Percentiles rank a stretch among this genome's conserved stretches.
These are phyloP conservation scores for Caradrina clavipalpis DNA, from an alignment of 2,888 invertebrate genomes.

Conservation along the genomic window DNA sequence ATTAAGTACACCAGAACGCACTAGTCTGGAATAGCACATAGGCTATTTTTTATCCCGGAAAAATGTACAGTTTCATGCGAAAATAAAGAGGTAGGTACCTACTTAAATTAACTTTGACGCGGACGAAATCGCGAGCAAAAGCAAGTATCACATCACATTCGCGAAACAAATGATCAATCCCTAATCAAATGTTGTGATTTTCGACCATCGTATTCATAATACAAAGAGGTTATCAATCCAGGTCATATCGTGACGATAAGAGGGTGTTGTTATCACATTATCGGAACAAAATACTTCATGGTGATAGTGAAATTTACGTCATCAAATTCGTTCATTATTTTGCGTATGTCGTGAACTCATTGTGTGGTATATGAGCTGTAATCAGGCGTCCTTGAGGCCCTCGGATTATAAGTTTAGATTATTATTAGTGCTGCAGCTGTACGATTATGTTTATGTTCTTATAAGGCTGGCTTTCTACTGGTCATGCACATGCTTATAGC, in stretches of 20 bases:
- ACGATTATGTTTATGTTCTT: not conserved
- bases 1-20: too few species aligned
- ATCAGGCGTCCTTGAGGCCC: not conserved
- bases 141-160: too few species aligned
- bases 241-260: constrained; percentile 28
- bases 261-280: not conserved
- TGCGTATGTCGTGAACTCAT: constrained; percentile 20
- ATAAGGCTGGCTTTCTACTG: too few species aligned
- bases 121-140: too few species aligned
- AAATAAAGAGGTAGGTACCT: too few species aligned
- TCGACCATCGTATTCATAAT: not conserved
- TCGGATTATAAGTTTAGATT: not conserved
- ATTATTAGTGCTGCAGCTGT: not conserved
- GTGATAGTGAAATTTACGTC: constrained; percentile 12
- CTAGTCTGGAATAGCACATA: too few species aligned
- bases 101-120: too few species aligned
- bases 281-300: not conserved
- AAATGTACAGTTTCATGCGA: too few species aligned
- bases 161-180: too few species aligned
- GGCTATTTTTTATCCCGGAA: too few species aligned
- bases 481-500: too few species aligned
- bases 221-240: constrained; percentile 30
- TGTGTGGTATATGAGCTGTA: not conserved
- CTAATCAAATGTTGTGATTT: constrained; percentile 3
- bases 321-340: not conserved